phyloP scores from a whole-genome alignment of 2,888 invertebrate genomes.

The Elgonia sp. region DNA sequence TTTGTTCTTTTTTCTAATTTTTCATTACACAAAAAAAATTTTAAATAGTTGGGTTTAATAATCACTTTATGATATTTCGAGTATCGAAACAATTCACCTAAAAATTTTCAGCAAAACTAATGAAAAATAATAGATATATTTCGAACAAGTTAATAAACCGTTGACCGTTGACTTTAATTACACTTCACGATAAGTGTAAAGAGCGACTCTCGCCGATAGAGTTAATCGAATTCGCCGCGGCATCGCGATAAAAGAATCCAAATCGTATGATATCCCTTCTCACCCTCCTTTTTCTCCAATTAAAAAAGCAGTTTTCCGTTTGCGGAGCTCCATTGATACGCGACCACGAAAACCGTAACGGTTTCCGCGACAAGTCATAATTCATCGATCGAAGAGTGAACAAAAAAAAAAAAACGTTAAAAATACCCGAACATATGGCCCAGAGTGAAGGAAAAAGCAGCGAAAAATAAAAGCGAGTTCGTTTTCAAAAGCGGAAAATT shows the following conservation, averaged over 20 bases:
- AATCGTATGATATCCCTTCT: slow-evolving; percentile 29
- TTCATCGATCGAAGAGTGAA: slow-evolving; percentile 70
- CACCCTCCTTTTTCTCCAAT: slow-evolving; percentile 9
- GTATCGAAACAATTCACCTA: too few species aligned
- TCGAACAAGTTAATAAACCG: too few species aligned
- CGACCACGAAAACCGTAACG: slow-evolving; percentile 67
- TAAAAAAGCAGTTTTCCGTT: slow-evolving; percentile 53
- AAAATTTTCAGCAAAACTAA: too few species aligned
- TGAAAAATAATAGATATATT: too few species aligned
- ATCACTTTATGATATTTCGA: too few species aligned
- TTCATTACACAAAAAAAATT: too few species aligned
- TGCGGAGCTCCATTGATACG: slow-evolving; percentile 59
- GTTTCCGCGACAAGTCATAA: slow-evolving; percentile 62
- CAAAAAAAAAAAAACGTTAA: slow-evolving; percentile 66
- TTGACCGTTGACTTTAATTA: too few species aligned
- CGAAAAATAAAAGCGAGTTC: slow-evolving; percentile 32
- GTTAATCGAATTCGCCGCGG: slow-evolving; percentile 55
- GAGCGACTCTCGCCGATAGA: slow-evolving; percentile 1
- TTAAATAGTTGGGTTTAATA: too few species aligned
- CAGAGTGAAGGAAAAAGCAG: slow-evolving; percentile 48
- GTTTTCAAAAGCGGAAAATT: slow-evolving; percentile 32
- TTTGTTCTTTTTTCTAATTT: too few species aligned
- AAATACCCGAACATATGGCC: slow-evolving; percentile 59
- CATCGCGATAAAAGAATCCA: slow-evolving; percentile 33
- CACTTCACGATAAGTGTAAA: slow-evolving; percentile 34